Evolutionary conservation across 2,113 vertebrate genomes (phyloP).

Genomic region (Polyodon spathula): DNA sequence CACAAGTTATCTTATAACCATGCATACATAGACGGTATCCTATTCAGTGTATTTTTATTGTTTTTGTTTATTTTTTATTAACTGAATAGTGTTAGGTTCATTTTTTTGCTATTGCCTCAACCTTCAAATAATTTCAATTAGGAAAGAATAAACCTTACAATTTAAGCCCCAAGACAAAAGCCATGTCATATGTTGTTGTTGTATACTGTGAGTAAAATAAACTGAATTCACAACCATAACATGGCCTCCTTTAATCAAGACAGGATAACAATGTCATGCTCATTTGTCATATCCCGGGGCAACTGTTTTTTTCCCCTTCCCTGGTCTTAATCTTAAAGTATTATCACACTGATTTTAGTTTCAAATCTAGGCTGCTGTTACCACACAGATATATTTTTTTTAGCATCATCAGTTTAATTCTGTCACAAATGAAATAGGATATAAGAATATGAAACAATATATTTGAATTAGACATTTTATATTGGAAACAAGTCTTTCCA

Average conservation of each 20-base stretch:
- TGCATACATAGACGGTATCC: no score
- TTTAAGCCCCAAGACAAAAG: neutral
- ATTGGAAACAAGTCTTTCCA: no score
- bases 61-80: no score
- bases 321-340: neutral
- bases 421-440: no score
- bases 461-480: no score
- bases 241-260: neutral
- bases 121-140: neutral
- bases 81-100: no score
- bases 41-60: no score
- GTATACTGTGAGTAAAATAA: neutral
- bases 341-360: neutral
- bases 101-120: no score
- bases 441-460: no score
- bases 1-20: no score
- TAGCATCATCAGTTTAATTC: no score
- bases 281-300: neutral
- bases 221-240: neutral
- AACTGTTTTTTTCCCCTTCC: neutral
- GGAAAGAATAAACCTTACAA: neutral
- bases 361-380: neutral
- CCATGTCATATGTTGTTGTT: neutral
- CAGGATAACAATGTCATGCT: neutral
- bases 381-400: no score